A percentile compares a stretch with the other conserved stretches of the same genome.
These are phyloP conservation scores for Bos javanicus DNA, from an alignment of 2,113 vertebrate species.

Conservation along the genomic window DNA sequence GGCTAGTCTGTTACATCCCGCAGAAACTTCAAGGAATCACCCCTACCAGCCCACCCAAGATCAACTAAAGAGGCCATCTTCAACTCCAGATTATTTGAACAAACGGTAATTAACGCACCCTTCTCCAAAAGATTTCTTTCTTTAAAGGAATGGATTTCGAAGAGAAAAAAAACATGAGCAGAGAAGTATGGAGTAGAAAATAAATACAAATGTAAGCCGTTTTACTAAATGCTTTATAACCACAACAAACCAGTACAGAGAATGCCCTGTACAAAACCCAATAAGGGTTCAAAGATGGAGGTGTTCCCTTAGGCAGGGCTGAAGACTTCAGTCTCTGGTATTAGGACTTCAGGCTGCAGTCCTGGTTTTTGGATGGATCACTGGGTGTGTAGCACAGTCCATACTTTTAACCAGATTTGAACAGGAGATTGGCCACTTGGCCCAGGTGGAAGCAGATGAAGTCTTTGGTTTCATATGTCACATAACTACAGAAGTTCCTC, in stretches of 20 bases:
- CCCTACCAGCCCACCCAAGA: not conserved
- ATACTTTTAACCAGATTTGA: not conserved
- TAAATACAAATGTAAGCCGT: not conserved
- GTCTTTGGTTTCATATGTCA: not conserved
- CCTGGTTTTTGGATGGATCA: not conserved
- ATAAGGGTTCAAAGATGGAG: not conserved
- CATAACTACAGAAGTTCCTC: not conserved
- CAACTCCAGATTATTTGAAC: not conserved
- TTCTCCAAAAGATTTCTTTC: not conserved
- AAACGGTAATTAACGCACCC: fast-evolving
- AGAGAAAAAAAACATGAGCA: not conserved
- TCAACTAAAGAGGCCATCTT: not conserved
- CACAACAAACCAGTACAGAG: not conserved
- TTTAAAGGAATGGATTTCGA: not conserved
- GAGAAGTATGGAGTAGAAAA: not conserved
- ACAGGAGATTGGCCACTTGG: not conserved
- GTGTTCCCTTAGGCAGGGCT: not conserved
- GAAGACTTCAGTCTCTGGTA: not conserved
- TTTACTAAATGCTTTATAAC: not conserved
- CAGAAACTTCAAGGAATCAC: not conserved
- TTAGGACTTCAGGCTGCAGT: not conserved
- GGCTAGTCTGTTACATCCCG: not conserved
- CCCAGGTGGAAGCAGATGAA: not conserved
- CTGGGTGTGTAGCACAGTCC: not conserved
- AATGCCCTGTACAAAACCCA: not conserved